Evolutionary conservation across 2,113 vertebrate species (phyloP).

Genomic region (Entomyzon cyanotis): DNA sequence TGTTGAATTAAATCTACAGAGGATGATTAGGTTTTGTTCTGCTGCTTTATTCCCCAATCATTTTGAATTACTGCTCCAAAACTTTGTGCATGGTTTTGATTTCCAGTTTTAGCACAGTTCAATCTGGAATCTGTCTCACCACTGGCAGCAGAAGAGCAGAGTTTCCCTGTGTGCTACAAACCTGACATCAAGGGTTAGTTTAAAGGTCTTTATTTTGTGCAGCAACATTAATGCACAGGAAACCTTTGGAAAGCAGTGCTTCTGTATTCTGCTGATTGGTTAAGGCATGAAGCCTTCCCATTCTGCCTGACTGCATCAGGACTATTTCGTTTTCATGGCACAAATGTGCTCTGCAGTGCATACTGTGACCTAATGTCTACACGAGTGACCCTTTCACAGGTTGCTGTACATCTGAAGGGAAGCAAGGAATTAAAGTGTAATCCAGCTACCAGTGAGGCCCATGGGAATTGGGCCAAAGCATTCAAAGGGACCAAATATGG

Average conservation of each 20-base stretch:
- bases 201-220: background rate
- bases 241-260: background rate
- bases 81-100: background rate
- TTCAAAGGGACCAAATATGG: background rate
- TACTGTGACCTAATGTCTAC: conserved; percentile 55
- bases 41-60: fast-evolving
- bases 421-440: conserved; percentile 59
- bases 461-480: conserved; percentile 6
- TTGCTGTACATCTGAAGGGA: conserved; percentile 56
- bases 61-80: background rate
- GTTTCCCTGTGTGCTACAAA: background rate
- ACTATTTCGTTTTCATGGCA: conserved; percentile 46
- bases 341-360: conserved; percentile 18
- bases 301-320: conserved; percentile 54
- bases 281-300: background rate
- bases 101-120: background rate
- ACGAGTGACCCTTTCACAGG: conserved; percentile 41
- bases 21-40: background rate
- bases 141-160: background rate
- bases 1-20: background rate
- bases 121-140: background rate
- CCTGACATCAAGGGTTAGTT: background rate
- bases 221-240: background rate
- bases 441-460: conserved; percentile 1
- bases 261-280: background rate